These are phyloP conservation scores for Andricus quercusramuli DNA, from an alignment of 2,888 invertebrate species.

Conservation along the genomic window DNA sequence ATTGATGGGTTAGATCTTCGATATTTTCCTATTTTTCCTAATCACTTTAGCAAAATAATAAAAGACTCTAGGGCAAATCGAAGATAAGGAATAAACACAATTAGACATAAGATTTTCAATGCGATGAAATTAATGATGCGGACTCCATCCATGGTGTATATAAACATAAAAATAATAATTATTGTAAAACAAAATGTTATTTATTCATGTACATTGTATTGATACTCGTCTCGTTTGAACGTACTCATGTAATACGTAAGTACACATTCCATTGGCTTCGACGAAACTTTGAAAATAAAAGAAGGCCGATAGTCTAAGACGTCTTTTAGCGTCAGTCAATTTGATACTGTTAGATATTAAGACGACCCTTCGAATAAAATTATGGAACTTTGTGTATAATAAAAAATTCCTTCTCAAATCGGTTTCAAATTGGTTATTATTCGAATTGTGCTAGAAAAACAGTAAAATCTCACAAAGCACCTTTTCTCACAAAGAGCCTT, in stretches of 20 bases:
- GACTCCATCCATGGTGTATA: conserved; percentile 70
- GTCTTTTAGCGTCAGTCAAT: conserved; percentile 35
- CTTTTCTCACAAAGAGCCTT: too few relatives aligned
- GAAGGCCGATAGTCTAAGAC: conserved; percentile 2
- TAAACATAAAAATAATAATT: conserved; percentile 43
- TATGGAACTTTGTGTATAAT: conserved; percentile 9
- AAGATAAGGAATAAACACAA: conserved; percentile 53
- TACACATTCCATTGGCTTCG: conserved; percentile 25
- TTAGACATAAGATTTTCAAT: conserved; percentile 58
- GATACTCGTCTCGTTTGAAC: background rate
- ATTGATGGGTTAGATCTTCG: background rate
- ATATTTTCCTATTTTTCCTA: conserved; percentile 32
- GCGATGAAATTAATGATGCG: conserved; percentile 57
- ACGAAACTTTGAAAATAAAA: background rate
- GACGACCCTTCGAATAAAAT: conserved; percentile 23
- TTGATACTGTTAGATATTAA: conserved; percentile 39
- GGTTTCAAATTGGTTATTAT: background rate
- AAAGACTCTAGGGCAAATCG: conserved; percentile 4
- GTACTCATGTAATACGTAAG: conserved; percentile 21
- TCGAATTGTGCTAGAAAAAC: too few relatives aligned
- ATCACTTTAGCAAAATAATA: background rate
- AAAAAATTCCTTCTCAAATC: conserved; percentile 7
- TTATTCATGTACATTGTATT: conserved; percentile 28
- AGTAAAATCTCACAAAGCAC: too few relatives aligned
- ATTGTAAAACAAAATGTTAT: conserved; percentile 17